phyloP scores from a whole-genome alignment of 92 coral and sea anemone genomes.

The Porites cylindrica region DNA sequence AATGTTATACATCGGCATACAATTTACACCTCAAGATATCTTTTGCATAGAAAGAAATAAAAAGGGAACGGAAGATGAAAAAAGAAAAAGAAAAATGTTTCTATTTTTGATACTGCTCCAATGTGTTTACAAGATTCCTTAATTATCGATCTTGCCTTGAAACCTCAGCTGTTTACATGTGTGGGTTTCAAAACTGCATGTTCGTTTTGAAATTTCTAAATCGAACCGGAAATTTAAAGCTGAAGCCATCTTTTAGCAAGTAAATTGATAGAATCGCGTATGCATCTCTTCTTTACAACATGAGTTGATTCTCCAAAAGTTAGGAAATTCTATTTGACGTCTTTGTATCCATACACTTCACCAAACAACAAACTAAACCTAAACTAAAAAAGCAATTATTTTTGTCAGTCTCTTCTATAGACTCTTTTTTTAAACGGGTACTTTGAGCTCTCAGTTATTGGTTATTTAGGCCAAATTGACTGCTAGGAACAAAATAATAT shows the following conservation, averaged over 20 bases:
- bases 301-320: too few relatives aligned
- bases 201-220: neutral
- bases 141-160: conserved; percentile 10
- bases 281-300: neutral
- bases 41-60: neutral
- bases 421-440: conserved; percentile 14
- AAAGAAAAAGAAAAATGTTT: neutral
- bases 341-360: neutral
- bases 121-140: conserved; percentile 1
- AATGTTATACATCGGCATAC: neutral
- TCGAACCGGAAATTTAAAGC: neutral
- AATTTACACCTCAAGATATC: neutral
- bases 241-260: neutral
- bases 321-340: too few relatives aligned
- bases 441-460: conserved; percentile 27
- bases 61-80: neutral
- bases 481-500: conserved; percentile 16
- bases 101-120: conserved; percentile 1
- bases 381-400: neutral
- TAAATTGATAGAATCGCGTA: neutral
- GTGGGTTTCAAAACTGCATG: neutral
- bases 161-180: neutral
- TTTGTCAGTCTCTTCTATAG: neutral
- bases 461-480: conserved; percentile 16
- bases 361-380: neutral